These are phyloP conservation scores for Epinephelus moara DNA, from an alignment of 2,113 vertebrate species.

Conservation along the genomic window DNA sequence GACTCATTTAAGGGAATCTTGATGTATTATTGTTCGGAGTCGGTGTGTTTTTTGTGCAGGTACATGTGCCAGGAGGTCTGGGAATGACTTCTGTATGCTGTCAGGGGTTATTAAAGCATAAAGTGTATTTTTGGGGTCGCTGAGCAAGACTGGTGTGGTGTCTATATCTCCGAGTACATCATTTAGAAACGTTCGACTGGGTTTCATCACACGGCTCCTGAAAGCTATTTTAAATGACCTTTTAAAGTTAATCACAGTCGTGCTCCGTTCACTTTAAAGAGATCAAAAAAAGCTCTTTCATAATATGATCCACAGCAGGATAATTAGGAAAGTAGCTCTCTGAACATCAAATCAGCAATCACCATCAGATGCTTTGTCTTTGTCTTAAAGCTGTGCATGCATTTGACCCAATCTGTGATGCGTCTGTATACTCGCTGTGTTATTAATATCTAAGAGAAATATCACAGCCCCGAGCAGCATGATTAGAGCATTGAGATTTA, in stretches of 20 bases:
- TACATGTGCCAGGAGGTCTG: conserved; percentile 69
- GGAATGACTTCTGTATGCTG: conserved; percentile 66
- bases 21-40: conserved; percentile 49
- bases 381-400: conserved; percentile 61
- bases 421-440: conserved; percentile 60
- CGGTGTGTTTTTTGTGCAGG: conserved; percentile 67
- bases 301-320: conserved; percentile 50
- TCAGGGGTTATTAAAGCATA: conserved; percentile 77
- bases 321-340: conserved; percentile 60
- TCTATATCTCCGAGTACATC: conserved; percentile 71
- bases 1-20: conserved; percentile 76
- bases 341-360: conserved; percentile 71
- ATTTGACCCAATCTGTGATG: conserved; percentile 54
- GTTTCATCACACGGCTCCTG: conserved; percentile 69
- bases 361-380: conserved; percentile 56
- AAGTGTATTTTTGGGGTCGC: conserved; percentile 75
- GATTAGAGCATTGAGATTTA: conserved; percentile 61
- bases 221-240: conserved; percentile 78
- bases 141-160: conserved; percentile 54
- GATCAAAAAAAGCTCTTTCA: conserved; percentile 37
- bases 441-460: conserved; percentile 71
- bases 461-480: conserved; percentile 61
- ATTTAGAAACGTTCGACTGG: conserved; percentile 77
- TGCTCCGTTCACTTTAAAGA: conserved; percentile 68
- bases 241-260: conserved; percentile 78